Base-by-base conservation (phyloP, 2,888 invertebrate genomes). In the Girardia tigrina region DNA sequence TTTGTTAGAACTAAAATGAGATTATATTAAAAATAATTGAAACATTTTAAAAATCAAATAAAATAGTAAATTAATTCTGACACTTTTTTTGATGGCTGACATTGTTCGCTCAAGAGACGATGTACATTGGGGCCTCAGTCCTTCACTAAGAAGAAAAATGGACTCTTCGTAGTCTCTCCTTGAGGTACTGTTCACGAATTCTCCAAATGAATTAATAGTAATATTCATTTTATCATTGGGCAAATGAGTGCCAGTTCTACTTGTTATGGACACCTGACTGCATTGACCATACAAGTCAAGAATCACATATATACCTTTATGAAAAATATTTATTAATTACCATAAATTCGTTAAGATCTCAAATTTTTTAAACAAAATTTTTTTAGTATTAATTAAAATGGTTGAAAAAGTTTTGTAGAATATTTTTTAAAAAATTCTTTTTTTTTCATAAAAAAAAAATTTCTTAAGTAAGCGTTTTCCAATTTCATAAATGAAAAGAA, bases 281-380 rank as follows among this genome's bases (percentile, higher is more conserved):
- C 94, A 94, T 82, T 92, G 92, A 0, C 94, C 94, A 81, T 93
- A 94, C 74, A 94, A 86, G 86, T 94, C 94, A 73, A 94, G 89
- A n/a, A 94, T 92, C 0, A 92, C 93, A 86, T 91, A 94, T 75
- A 94, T 89, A 83, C 89, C 90, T 85, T n/a, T n/a, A n/a, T n/a
- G n/a, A n/a, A n/a, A n/a, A n/a, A n/a, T n/a, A n/a, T n/a, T n/a
- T n/a, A n/a, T n/a, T n/a, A n/a, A n/a, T n/a, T n/a, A n/a, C n/a
- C n/a, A n/a, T n/a, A n/a, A n/a, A n/a, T n/a, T n/a, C n/a, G n/a
- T n/a, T n/a, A n/a, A n/a, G n/a, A n/a, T n/a, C n/a, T n/a, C n/a
- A n/a, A n/a, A n/a, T n/a, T n/a, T n/a, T n/a, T n/a, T n/a, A n/a
- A n/a, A n/a, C n/a, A n/a, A n/a, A n/a, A n/a, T n/a, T n/a, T n/a